phyloP scores from a whole-genome alignment of 2,113 vertebrate genomes.

The Oncorhynchus masou region DNA sequence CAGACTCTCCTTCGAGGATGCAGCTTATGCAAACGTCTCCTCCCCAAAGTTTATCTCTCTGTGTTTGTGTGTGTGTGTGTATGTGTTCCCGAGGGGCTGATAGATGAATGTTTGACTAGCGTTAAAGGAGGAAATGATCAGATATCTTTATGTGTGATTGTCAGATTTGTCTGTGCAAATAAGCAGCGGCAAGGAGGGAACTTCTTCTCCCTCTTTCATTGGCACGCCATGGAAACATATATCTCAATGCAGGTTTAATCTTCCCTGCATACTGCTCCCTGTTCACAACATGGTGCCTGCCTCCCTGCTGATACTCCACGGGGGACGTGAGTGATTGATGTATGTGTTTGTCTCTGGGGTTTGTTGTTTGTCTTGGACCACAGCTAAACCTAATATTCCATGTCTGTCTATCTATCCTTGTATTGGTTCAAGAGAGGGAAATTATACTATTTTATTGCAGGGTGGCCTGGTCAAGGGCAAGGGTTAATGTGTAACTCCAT shows the following conservation, averaged over 20 bases:
- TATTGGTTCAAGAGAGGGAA: too few species aligned
- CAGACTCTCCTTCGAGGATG: too few species aligned
- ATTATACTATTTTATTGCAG: too few species aligned
- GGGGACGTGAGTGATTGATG: not conserved
- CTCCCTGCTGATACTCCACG: not conserved
- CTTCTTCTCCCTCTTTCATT: not conserved
- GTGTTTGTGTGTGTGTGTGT: not conserved
- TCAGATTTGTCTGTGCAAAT: not conserved
- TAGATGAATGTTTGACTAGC: not conserved
- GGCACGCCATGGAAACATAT: not conserved
- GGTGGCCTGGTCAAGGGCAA: too few species aligned
- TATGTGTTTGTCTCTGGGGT: not conserved
- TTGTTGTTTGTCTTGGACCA: too few species aligned
- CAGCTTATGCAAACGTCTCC: not conserved
- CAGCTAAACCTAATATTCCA: too few species aligned
- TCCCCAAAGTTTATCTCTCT: not conserved
- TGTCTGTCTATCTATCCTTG: too few species aligned
- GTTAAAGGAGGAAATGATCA: not conserved
- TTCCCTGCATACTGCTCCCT: not conserved
- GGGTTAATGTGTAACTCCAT: too few species aligned
- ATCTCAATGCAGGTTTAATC: too few species aligned
- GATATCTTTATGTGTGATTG: not conserved
- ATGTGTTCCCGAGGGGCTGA: not conserved
- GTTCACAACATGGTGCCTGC: not conserved
- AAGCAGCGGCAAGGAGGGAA: not conserved